Base-by-base conservation (phyloP, 2,113 vertebrate species). In the Megalops atlanticus region DNA sequence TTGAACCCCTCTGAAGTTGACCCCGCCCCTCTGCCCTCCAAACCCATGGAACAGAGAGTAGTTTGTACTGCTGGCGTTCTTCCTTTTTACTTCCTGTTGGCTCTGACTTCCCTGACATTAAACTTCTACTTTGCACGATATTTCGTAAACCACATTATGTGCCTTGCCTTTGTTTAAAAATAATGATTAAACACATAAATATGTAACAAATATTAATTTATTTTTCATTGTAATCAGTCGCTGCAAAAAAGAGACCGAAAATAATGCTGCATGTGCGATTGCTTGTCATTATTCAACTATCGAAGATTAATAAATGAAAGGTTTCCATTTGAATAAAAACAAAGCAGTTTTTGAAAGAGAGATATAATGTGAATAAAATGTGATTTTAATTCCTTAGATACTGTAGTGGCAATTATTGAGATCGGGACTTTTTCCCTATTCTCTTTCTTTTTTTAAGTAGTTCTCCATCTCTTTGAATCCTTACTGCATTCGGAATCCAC, bases 141-240 rank as follows among this genome's bases (percentile, higher is more conserved):
- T 94, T 96, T 96, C 95, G 90, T 95, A 88, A 94, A 96, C 94
- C 96, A 97, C 96, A 95, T 95, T 93, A 97, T 95, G 97, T 99
- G 97, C 97, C 97, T 99, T 98, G 97, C 95, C 93, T 96, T 93
- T 91, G 90, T 92, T 92, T 94, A 92, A 93, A 80, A 92, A 89
- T 80, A 90, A 86, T 86, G 89, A 90, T 89, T n/a, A 87, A 83
- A 80, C 88, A 73, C 86, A 91, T 93, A 91, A 92, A 92, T 92
- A 93, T 83, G 80, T 89, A 49, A 91, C 49, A 33, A 71, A 84
- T 70, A 18, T 43, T 81, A 58, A 84, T 77, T 87, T 43, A 84
- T 86, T 91, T 85, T 82, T 81, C 76, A 77, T 88, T 91, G 85
- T 86, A 88, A 87, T 85, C 85, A 80, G 84, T 93, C 93, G 90